Evolutionary conservation across 2,797 vertebrate species (phyloP), one percentile per base, ranked within the genome.

Genomic region (Choloepus didactylus): DNA sequence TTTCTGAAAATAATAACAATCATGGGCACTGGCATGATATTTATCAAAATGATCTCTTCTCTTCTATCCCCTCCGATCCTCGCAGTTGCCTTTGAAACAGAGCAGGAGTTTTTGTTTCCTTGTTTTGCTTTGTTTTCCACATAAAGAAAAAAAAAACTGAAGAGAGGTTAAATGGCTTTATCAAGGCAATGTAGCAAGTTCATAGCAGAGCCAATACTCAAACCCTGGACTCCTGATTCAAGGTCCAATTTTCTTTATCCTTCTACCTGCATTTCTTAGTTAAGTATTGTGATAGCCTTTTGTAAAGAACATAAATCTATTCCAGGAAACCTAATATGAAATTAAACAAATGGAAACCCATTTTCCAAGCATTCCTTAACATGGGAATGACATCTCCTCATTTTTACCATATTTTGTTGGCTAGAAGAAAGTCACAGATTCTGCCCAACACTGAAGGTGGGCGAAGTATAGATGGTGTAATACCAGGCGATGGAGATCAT

Each of bases 251-350:
- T 59, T 66, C 7, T 73, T 70, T 70, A 72, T 12, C 27, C 29
- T 49, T 82, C 23, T 72, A 3, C 8, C 23, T 62, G 23, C 16
- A 44, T 59, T 77, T 11, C 23, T 66, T 51, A 82, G 4, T 29
- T 2, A 67, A 41, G 54, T 77, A 41, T 31, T 77, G 16, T 70
- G 12, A 79, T 18, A 84, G 35, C 0, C 9, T 62, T 60, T 54
- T 44, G 15, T 41, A 60, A 59, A 70, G 12, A 77, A 38, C 5
- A 49, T 62, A 31, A 62, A 29, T 85, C 14, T 75, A 23, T 75
- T 49, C 62, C 88, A 69, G 19, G 21, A 92, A 90, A 89, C 87
- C n/a, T 83, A 84, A 70, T 38, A 91, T 66, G 15, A 93, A 79
- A 77, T 77, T 90, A 90, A 79, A 76, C 5, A 95, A 19, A 6